A percentile compares a stretch with the other conserved stretches of the same genome.
Evolutionary conservation across 2,113 vertebrate species (phyloP).

Genomic region (Semicossyphus pulcher): DNA sequence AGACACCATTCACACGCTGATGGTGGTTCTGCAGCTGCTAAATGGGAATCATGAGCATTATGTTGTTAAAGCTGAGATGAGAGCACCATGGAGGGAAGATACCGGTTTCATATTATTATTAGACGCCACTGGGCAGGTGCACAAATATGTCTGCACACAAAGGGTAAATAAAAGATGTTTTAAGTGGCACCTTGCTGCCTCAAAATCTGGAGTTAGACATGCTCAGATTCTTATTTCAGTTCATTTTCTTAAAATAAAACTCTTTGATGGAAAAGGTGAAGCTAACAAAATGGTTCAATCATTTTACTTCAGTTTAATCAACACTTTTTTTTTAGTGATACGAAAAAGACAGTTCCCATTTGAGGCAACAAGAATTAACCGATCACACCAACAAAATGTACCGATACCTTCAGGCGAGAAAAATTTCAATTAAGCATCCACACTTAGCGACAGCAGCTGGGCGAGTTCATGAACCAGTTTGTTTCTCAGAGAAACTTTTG

Average conservation of each 20-base stretch:
- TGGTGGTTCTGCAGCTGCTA: constrained; percentile 36
- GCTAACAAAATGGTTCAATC: too few species aligned
- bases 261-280: too few species aligned
- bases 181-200: too few species aligned
- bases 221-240: too few species aligned
- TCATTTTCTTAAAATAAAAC: too few species aligned
- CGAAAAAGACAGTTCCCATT: not conserved
- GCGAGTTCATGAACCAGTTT: not conserved
- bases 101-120: not conserved
- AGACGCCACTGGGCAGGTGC: not conserved
- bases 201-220: too few species aligned
- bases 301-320: too few species aligned
- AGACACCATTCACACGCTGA: constrained; percentile 11
- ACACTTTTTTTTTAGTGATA: too few species aligned
- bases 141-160: too few species aligned
- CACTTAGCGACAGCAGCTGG: not conserved
- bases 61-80: constrained; percentile 13
- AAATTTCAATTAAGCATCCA: not conserved
- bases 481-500: not conserved
- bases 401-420: not conserved
- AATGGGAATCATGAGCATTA: constrained; percentile 39
- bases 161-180: too few species aligned
- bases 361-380: too few species aligned
- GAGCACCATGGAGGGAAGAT: not conserved
- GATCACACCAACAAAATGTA: not conserved